Conservation (phyloP, 2,113 vertebrate species). For the Bufo gargarizans region DNA sequence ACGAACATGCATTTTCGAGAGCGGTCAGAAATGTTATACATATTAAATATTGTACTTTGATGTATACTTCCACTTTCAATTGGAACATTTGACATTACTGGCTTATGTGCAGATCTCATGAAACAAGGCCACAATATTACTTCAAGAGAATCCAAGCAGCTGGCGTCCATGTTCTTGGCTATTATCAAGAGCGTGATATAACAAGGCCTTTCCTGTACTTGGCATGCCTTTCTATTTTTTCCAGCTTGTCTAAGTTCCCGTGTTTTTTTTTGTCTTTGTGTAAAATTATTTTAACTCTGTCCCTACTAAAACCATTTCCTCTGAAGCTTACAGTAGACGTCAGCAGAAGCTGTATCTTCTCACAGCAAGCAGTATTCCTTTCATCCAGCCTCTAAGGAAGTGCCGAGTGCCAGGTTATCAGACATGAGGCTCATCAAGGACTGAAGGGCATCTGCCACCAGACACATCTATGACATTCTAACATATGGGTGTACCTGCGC, state of each 20-base stretch:
- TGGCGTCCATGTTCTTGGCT: constrained; percentile 47
- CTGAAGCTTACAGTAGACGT: neutral
- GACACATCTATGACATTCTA: neutral
- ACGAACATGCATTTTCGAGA: no score
- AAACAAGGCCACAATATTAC: neutral
- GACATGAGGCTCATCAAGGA: neutral
- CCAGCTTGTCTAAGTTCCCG: constrained; percentile 19
- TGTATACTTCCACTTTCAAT: neutral
- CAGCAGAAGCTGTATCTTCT: neutral
- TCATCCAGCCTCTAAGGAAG: neutral
- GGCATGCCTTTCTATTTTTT: constrained; percentile 49
- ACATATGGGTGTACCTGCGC: no score
- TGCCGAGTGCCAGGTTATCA: neutral
- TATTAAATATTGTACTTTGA: no score
- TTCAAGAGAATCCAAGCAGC: constrained; percentile 31
- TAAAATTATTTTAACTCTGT: constrained; percentile 13
- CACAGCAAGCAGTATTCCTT: neutral
- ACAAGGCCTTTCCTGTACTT: constrained; percentile 49
- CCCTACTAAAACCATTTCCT: neutral
- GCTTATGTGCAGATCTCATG: neutral
- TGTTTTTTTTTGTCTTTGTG: neutral
- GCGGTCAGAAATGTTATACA: no score
- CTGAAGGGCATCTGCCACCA: neutral
- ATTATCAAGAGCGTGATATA: constrained; percentile 45
- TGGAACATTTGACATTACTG: neutral